Conservation (phyloP, 2,797 vertebrate species). For the Parotocinclus haroldoi region DNA sequence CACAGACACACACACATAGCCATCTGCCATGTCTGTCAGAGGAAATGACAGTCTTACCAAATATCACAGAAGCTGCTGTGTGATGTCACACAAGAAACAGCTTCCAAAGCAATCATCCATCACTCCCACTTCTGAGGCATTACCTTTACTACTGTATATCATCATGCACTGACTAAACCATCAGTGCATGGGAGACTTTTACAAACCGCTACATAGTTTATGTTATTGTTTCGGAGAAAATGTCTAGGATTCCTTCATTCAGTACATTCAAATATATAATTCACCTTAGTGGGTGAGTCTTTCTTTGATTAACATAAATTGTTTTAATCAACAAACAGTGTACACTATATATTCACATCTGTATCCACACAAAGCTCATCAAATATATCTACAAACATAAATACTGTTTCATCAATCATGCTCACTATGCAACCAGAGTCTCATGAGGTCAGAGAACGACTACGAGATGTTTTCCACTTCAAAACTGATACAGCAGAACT, state of each 20-base stretch:
- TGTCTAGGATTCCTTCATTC: too few relatives aligned
- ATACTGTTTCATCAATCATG: background rate
- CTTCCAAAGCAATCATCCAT: conserved; percentile 47
- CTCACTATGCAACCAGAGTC: conserved; percentile 25
- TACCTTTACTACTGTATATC: conserved; percentile 18
- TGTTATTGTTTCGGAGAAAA: too few relatives aligned
- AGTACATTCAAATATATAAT: background rate
- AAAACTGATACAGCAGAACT: conserved; percentile 31
- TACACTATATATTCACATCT: conserved; percentile 8
- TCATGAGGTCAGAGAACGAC: background rate
- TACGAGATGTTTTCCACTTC: conserved; percentile 7
- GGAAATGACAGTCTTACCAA: conserved; percentile 55
- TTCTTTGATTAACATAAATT: background rate
- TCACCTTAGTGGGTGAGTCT: background rate
- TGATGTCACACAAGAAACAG: conserved; percentile 52
- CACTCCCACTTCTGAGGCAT: conserved; percentile 30
- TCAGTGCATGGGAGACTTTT: too few relatives aligned
- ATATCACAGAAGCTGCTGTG: conserved; percentile 53
- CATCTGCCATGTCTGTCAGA: conserved; percentile 53
- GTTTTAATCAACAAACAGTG: too few relatives aligned
- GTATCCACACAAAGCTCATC: background rate
- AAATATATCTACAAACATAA: too few relatives aligned
- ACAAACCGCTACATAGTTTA: too few relatives aligned
- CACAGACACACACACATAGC: conserved; percentile 40
- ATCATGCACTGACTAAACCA: conserved; percentile 20